Evolutionary conservation across 2,113 vertebrate species (phyloP), one percentile per base, ranked within the genome.

Genomic region (Collichthys lucidus): DNA sequence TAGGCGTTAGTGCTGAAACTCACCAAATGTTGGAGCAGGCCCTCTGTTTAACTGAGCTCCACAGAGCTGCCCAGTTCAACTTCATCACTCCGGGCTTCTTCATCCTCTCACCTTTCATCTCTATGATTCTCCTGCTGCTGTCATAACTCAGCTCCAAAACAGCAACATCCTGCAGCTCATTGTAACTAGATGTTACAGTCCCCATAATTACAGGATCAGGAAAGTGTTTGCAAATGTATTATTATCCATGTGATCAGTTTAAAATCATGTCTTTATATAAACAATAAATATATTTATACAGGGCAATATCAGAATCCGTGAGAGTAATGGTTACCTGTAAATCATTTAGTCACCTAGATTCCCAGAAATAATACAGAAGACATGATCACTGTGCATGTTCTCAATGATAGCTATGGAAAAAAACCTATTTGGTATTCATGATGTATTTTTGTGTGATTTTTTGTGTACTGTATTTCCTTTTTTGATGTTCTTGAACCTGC

Each of bases 1-100:
- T 86, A 95, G 93, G 92, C 16, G 80, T 93, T 16, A 93, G 74
- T 19, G 19, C 83, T 56, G 94, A 94, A 42, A 93, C 89, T 66
- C 91, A 91, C 47, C 80, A 81, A 8, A 74, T 93, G 81, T 69
- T 95, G 83, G 81, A 91, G 72, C 92, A 93, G 79, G 86, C 86
- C 20, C 76, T 95, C 61, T 95, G 94, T 56, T 66, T 80, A 16
- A 52, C 46, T 0, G 84, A 93, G 44, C 91, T 92, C 47, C 91
- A 88, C 4, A 35, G 81, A 22, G 75, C 68, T 19, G 90, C 84
- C 1, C 20, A 24, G 4, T 5, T 61, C 22, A 16, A 40, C 63
- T 85, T 83, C 71, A 84, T 72, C 80, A 65, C 44, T 35, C 40
- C 52, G 0, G 44, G 52, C 19, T 11, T 80, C 42, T 11, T 81